Percentiles rank a stretch among this genome's conserved stretches.
Conservation (phyloP, 2,888 invertebrate genomes). For the Hyalella azteca region DNA sequence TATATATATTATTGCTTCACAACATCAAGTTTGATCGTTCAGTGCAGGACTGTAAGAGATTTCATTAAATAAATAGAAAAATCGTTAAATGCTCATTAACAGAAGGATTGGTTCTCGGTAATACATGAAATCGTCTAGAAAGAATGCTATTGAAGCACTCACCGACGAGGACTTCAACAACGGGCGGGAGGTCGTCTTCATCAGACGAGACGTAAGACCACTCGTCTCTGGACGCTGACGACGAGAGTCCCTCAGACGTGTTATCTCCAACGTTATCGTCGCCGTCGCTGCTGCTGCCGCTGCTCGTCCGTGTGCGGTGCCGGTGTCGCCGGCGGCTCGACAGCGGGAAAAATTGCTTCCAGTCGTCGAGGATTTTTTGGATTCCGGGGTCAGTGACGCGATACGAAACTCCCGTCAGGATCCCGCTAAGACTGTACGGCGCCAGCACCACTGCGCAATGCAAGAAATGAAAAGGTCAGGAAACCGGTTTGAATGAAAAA, state of each 20-base stretch:
- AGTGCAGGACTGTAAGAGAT: too few species aligned
- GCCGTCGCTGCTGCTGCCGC: constrained; percentile 8
- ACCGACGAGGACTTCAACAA: constrained; percentile 70
- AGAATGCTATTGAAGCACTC: too few species aligned
- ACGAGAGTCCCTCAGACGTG: not conserved
- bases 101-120: too few species aligned
- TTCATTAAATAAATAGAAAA: too few species aligned
- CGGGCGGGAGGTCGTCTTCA: constrained; percentile 65
- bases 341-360: constrained; percentile 93
- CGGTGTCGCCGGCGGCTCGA: constrained; percentile 69
- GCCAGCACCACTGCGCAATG: constrained; percentile 79
- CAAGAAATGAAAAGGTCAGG: not conserved
- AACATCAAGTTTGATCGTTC: too few species aligned
- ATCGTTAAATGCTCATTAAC: too few species aligned
- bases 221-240: constrained; percentile 34
- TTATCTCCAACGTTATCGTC: constrained; percentile 21
- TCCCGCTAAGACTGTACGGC: constrained; percentile 92
- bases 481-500: too few species aligned
- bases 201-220: constrained; percentile 39
- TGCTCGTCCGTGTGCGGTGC: constrained; percentile 63
- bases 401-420: constrained; percentile 84
- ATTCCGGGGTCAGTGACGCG: constrained; percentile 72
- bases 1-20: too few species aligned
- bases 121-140: too few species aligned
- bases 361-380: constrained; percentile 84